These are phyloP conservation scores for Chlamydotis undulata DNA, from an alignment of 2,113 vertebrate species.

Conservation along the genomic window DNA sequence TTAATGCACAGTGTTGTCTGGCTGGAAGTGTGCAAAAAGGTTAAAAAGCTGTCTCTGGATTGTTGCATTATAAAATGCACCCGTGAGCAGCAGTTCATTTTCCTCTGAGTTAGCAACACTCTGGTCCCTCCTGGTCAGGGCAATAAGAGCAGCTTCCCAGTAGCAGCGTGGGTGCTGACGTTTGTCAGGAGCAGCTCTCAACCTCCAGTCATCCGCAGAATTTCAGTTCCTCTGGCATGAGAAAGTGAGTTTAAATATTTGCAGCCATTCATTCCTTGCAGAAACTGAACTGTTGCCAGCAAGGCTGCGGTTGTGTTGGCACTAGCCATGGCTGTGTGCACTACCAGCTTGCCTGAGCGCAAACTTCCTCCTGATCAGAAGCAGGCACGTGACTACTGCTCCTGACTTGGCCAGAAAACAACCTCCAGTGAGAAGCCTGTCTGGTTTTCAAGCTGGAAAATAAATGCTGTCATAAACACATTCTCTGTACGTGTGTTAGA, in stretches of 20 bases:
- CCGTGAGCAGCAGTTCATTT: neutral
- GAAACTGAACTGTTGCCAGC: neutral
- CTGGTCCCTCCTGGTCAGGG: neutral
- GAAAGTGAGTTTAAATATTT: neutral
- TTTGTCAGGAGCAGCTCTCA: neutral
- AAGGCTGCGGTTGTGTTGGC: neutral
- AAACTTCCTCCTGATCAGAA: neutral
- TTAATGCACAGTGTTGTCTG: rapidly evolving
- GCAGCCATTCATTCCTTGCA: neutral
- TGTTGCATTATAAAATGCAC: neutral
- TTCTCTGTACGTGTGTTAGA: neutral
- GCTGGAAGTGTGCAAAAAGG: neutral
- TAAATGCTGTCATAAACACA: neutral
- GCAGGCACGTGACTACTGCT: neutral
- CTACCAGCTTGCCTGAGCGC: neutral
- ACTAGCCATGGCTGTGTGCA: neutral
- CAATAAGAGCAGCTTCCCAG: neutral
- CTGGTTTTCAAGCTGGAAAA: neutral
- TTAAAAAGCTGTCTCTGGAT: neutral
- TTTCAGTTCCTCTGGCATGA: rapidly evolving
- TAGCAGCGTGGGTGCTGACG: neutral
- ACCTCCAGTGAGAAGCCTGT: neutral
- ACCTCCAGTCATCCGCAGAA: rapidly evolving
- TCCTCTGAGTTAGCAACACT: neutral
- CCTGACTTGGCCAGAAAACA: neutral